Evolutionary conservation across 2,113 vertebrate species (phyloP), one percentile per base, ranked within the genome.

Genomic region (Pyrgilauda ruficollis): DNA sequence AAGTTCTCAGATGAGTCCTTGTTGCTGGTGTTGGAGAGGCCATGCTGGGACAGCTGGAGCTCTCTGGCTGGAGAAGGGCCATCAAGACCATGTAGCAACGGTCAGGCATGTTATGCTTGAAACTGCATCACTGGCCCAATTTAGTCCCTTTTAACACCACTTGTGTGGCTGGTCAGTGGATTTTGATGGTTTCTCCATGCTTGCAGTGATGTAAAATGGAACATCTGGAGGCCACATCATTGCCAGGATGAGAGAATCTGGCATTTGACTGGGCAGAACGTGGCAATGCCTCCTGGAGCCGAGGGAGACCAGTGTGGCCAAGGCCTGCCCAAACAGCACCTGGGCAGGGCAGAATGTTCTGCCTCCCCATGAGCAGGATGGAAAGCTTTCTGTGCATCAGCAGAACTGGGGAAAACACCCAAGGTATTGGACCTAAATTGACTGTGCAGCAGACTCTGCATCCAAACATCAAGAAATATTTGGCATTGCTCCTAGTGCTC

Each of bases 31-130:
- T 10, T 39, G 67, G 58, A 15, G 44, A 23, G 66, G 83, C n/a
- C 1, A 2, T 3, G 50, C 68, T 35, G 55, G 4, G 10, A 37
- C 49, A 64, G 28, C 74, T 2, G 43, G n/a, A 78, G 13, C 62
- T 70, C 30, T n/a, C 20, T 0, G 13, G 75, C 72, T 52, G 79
- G 44, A 72, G 41, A 53, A 61, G 72, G 46, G 15, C n/a, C 26
- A 9, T 2, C 1, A 10, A 22, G 35, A 62, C 58, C 2, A 0
- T 2, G 50, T 8, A 26, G 37, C 2, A 1, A 24, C n/a, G 39
- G 8, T 26, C 1, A 3, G 33, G 21, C 7, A 1, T 1, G 5
- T 31, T 46, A 3, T 15, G 20, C 31, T 17, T 56, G 50, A 59
- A 69, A 46, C 14, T 23, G 33, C 64, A n/a, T 13, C 44, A 3